Evolutionary conservation across 2,113 vertebrate species (phyloP), one percentile per base, ranked within the genome.

Genomic region (Cheirogaleus medius): DNA sequence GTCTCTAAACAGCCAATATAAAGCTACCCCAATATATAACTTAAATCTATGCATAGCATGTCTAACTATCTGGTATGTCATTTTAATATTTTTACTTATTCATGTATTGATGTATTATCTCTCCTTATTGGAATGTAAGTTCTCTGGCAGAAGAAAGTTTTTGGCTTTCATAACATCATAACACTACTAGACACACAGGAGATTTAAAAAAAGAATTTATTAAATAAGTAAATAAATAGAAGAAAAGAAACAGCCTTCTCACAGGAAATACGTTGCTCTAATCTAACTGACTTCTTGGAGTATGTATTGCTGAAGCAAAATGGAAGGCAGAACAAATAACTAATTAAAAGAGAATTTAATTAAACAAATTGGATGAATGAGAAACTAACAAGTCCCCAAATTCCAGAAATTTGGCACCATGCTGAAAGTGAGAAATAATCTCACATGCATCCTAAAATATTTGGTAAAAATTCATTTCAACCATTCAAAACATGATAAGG

Each of bases 381-480:
- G 3, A 95, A 92, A 76, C 14, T 73, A 34, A 15, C 3, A 18
- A 49, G 2, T 95, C 5, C 6, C 0, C 13, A 2, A 27, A 32
- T 95, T 90, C 18, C 2, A 88, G 37, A 76, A 54, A 39, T 77
- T 58, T 76, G 21, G 0, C 10, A 47, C 0, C 2, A 49, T 2
- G 1, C 9, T 85, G 9, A 77, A 98, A 32, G 2, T 87, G 73
- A 96, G 47, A 20, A 90, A 0, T 69, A 0, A 2, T 86, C 82
- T 96, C 25, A 91, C 87, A 94, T 83, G 14, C 25, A 86, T 15
- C 6, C 17, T 92, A 60, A 56, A 85, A 21, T n/a, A 1, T n/a
- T 85, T 93, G 11, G 94, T 52, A 8, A 37, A 97, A 95, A 68
- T 87, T 88, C 85, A 95, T 83, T 96, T 90, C 47, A 95, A 4